These are phyloP conservation scores for Sinocyclocheilus grahami DNA, from an alignment of 2,113 vertebrate genomes.

Conservation along the genomic window DNA sequence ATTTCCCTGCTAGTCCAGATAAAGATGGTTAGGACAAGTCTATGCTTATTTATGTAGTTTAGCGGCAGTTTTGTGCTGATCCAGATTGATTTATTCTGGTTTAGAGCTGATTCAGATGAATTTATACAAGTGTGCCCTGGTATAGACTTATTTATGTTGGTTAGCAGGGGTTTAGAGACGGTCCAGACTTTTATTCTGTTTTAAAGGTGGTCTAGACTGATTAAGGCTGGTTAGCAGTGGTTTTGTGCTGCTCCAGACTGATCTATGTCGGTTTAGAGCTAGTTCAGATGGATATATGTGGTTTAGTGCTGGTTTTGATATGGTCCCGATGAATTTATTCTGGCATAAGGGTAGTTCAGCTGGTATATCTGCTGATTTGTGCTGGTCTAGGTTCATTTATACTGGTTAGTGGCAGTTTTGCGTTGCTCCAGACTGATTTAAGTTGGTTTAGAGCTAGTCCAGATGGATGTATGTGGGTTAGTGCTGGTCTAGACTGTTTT, in stretches of 20 bases:
- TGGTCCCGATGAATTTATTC: not conserved
- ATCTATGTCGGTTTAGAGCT: not conserved
- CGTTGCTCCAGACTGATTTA: not conserved
- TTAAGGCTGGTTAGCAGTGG: not conserved
- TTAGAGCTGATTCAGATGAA: not conserved
- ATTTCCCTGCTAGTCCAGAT: not conserved
- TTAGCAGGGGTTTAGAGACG: not conserved
- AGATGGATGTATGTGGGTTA: not conserved
- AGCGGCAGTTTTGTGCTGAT: not conserved
- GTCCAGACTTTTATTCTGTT: not conserved
- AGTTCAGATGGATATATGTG: not conserved
- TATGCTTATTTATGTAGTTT: not conserved
- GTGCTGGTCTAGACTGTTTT: not conserved
- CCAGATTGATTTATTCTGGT: not conserved
- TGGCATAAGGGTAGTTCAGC: not conserved
- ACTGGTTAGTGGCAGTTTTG: not conserved
- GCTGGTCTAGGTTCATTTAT: not conserved
- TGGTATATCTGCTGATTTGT: not conserved
- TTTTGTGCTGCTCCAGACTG: not conserved
- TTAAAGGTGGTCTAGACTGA: not conserved
- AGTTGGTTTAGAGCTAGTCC: not conserved
- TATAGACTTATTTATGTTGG: not conserved
- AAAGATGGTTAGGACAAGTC: not conserved
- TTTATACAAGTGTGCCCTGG: fast-evolving
- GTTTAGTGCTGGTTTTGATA: not conserved